Evolutionary conservation across 2,797 vertebrate genomes (phyloP).

Genomic region (Rallus crepitans): DNA sequence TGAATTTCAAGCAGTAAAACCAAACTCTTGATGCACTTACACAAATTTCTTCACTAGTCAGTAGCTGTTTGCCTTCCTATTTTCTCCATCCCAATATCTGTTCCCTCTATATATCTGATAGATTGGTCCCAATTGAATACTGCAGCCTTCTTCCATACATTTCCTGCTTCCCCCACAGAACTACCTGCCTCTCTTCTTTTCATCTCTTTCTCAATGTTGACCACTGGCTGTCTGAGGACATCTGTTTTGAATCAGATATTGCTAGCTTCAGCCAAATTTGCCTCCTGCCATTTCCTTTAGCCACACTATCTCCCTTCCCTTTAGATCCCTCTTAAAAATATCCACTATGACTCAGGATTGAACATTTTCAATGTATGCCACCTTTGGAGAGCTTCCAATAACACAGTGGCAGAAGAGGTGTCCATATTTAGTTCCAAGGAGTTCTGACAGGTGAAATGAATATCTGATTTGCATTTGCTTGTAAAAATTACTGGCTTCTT

Average conservation of each 20-base stretch:
- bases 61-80: neutral
- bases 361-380: neutral
- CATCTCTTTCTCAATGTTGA: neutral
- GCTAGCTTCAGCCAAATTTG: neutral
- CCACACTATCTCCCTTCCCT: neutral
- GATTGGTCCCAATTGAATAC: neutral
- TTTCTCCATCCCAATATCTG: neutral
- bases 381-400: neutral
- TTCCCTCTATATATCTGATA: neutral
- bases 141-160: neutral
- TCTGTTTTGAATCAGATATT: neutral
- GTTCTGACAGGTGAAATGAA: neutral
- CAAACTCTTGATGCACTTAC: neutral
- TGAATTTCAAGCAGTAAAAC: neutral
- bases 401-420: neutral
- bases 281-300: neutral
- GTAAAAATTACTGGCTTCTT: neutral
- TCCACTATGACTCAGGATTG: neutral
- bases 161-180: neutral
- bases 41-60: neutral
- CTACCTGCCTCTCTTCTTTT: neutral
- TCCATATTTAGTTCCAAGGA: neutral
- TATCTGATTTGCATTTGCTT: neutral
- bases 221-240: neutral
- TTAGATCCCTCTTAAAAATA: neutral